A percentile compares a stretch with the other conserved stretches of the same genome.
Evolutionary conservation across 2,113 vertebrate species (phyloP).

Genomic region (Bambusicola thoracicus): DNA sequence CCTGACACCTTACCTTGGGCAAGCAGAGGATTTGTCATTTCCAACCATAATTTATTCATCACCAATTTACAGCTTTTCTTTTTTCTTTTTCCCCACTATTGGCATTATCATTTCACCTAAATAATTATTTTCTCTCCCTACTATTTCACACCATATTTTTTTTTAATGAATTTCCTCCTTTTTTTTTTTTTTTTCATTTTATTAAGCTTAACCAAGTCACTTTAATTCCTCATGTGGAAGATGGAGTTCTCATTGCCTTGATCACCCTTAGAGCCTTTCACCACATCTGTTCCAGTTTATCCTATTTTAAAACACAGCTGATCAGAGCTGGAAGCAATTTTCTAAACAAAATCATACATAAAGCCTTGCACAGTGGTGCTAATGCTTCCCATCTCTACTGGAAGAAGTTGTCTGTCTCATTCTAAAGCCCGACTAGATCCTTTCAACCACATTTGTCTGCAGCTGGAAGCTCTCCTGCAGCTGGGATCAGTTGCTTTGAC

Average conservation of each 20-base stretch:
- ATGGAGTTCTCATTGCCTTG: background rate
- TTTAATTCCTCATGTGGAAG: background rate
- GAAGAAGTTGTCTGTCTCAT: background rate
- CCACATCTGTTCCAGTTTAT: slow-evolving; percentile 34
- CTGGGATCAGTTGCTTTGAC: background rate
- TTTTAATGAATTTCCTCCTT: background rate
- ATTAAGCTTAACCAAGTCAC: background rate
- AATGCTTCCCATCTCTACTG: background rate
- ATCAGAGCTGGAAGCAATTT: slow-evolving; percentile 14
- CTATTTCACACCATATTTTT: background rate
- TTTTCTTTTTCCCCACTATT: background rate
- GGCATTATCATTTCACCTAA: background rate
- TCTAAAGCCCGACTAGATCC: background rate
- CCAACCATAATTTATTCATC: background rate
- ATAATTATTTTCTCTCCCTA: background rate
- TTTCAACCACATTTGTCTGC: background rate
- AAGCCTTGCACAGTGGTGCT: background rate
- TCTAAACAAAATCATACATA: slow-evolving; percentile 23
- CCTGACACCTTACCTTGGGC: background rate
- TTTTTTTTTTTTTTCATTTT: background rate
- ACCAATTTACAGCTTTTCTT: background rate
- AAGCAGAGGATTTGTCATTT: background rate
- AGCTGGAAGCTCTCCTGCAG: background rate
- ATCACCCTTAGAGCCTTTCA: slow-evolving; percentile 7
- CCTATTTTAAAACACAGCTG: slow-evolving; percentile 1